Evolutionary conservation across 2,797 vertebrate species (phyloP), one percentile per base, ranked within the genome.

Genomic region (Crypturellus tataupa): DNA sequence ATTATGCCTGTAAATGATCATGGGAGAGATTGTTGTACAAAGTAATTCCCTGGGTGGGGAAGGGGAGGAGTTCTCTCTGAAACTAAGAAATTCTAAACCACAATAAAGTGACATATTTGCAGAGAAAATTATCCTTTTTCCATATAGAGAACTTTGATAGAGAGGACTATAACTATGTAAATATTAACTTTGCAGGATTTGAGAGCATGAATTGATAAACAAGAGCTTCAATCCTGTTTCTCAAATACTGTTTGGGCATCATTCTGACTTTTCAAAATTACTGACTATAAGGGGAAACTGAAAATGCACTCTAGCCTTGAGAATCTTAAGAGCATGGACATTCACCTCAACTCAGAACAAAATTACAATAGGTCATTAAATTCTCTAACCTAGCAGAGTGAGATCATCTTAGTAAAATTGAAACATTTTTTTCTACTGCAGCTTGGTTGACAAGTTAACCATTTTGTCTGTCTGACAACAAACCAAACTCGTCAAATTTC

Each of bases 381-480:
- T 39, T 56, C 39, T 39, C 7, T 14, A n/a, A 73, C 70, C 2
- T 9, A 0, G 0, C 14, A 1, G 3, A 46, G 7, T 77, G 31
- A 40, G 86, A 79, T 46, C 8, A 60, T 3, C 2, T 67, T 46
- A 83, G 15, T 35, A 78, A 47, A 4, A 37, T 8, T 47, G 18
- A 76, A 80, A 2, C 15, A 42, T 90, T 95, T 84, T 84, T 17
- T 72, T 20, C 29, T 47, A 23, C 11, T 23, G 20, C 47, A 23
- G 11, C 47, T 47, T 47, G 47, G 21, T 23, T 47, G 47, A 21
- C 47, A 47, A 47, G 47, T 23, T 47, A 47, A 47, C 21, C 12
- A 47, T 47, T 21, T 47, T 47, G 47, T 47, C 47, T 47, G 47
- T 6, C 24, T 47, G 47, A 47, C 47, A 47, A 47, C 21, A 21